Conservation (phyloP, 2,797 vertebrate genomes). For the Sarcophilus harrisii region DNA sequence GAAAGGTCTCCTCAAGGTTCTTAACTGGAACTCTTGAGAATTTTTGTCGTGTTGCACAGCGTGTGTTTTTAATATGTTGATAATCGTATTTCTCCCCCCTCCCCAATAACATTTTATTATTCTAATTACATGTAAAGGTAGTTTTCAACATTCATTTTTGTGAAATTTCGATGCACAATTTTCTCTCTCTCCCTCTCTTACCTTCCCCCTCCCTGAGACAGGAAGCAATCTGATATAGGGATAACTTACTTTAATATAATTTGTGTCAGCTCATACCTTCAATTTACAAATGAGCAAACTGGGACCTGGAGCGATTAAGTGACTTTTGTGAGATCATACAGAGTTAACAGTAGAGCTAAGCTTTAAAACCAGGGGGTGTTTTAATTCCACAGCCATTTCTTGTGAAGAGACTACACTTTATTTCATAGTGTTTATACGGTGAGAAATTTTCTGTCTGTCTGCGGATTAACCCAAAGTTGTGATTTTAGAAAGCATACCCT, state of each 20-base stretch:
- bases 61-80: neutral
- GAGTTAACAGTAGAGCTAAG: neutral
- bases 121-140: too few relatives aligned
- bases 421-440: neutral
- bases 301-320: neutral
- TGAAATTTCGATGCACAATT: too few relatives aligned
- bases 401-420: neutral
- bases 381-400: neutral
- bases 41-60: neutral
- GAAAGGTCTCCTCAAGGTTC: neutral
- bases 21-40: neutral
- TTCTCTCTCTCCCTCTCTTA: too few relatives aligned
- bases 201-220: too few relatives aligned
- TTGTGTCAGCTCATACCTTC: neutral
- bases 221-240: too few relatives aligned
- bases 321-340: neutral
- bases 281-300: neutral
- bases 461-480: neutral
- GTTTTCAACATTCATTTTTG: too few relatives aligned
- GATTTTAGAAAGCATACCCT: slow-evolving; percentile 4
- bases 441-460: neutral
- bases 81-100: neutral
- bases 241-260: neutral
- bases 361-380: neutral
- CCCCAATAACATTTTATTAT: too few relatives aligned